Base-by-base conservation (phyloP, 2,113 vertebrate genomes). In the Arvicanthis niloticus region DNA sequence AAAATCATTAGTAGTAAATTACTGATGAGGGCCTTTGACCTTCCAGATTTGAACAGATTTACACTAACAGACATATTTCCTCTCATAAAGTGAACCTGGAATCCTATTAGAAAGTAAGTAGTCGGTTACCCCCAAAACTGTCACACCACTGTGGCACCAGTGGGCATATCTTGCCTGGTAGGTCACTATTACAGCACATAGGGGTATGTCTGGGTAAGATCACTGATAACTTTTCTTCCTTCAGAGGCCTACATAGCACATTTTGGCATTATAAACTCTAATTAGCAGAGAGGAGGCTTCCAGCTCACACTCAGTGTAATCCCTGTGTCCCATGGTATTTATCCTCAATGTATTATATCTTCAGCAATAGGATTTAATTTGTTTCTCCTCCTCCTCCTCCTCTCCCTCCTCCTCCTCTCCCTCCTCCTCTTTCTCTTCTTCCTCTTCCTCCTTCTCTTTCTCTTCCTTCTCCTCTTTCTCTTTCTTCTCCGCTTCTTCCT, bases 401-500 rank as follows among this genome's bases (percentile, higher is more conserved):
- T n/a, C n/a, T n/a, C n/a, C 19, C 24, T 65, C 19, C 8, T 26
- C 19, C 24, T 65, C 24, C 58, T 22, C 13, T 7, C 6, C 21
- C 17, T 6, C 6, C 58, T 22, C 6, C 21, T 60, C 21, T 5
- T 60, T 7, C 3, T 4, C 17, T 17, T 58, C 3, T 7, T 58
- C 56, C 16, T 58, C 56, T 19, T 58, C 58, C 9, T 24, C 60
- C 60, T 22, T 62, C 60, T 4, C 24, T 21, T 60, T 62, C 60
- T 7, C 3, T 8, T 22, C 21, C 21, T 8, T 7, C 60, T 24
- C 7, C 7, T 62, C 22, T 6, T 62, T 5, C 5, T 6, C 5
- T 19, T 60, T 1, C 19, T 60, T 19, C 17, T 60, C 58, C 6
- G 21, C 60, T 26, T 26, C 62, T 22, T 24, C 60, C 58, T 60